These are phyloP conservation scores for Dasyurus viverrinus DNA, from an alignment of 2,113 vertebrate genomes.

Conservation along the genomic window DNA sequence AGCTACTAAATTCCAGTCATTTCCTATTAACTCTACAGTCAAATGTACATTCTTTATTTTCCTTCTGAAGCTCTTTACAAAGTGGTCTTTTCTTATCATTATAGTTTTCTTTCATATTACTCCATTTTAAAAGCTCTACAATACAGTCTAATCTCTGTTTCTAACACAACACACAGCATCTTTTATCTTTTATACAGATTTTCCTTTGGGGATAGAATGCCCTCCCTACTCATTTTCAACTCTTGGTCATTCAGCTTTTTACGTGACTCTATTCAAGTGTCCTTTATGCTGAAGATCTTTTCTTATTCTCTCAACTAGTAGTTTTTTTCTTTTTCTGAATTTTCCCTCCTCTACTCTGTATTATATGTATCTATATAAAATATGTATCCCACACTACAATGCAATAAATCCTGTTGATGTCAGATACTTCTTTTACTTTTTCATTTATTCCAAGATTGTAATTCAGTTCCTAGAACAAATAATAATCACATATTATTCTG, in stretches of 20 bases:
- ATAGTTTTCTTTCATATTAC: background rate
- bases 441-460: background rate
- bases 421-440: background rate
- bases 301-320: background rate
- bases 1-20: background rate
- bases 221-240: background rate
- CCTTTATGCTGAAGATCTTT: background rate
- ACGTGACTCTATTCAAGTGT: background rate
- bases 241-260: background rate
- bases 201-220: background rate
- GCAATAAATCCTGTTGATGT: background rate
- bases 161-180: background rate
- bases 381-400: background rate
- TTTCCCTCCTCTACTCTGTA: background rate
- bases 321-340: background rate
- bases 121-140: background rate
- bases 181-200: background rate
- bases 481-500: background rate
- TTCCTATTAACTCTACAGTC: background rate
- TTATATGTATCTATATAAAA: background rate
- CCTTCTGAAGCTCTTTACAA: background rate
- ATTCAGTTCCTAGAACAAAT: background rate
- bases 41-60: background rate
- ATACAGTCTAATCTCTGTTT: background rate
- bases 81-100: background rate